Evolutionary conservation across 2,797 vertebrate species (phyloP).

Genomic region (Tinamus major): DNA sequence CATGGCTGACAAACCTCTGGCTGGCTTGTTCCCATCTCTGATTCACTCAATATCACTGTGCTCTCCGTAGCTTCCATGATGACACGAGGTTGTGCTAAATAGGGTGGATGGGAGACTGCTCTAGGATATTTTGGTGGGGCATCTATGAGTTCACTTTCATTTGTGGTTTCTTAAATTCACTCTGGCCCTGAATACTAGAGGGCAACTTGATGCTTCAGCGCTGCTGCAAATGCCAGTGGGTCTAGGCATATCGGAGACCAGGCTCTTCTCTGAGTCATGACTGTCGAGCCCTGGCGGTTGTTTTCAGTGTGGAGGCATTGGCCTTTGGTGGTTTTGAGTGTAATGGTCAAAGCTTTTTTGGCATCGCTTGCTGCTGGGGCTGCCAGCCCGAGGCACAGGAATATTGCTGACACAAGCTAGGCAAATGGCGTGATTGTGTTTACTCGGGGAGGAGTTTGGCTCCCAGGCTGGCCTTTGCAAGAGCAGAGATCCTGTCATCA

Average conservation of each 20-base stretch:
- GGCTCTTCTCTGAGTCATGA: not conserved
- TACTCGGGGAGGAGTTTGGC: not conserved
- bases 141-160: not conserved
- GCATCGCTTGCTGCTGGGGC: not conserved
- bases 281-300: not conserved
- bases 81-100: not conserved
- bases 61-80: fast-evolving
- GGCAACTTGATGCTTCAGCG: not conserved
- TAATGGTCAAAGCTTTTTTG: constrained; percentile 34
- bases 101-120: not conserved
- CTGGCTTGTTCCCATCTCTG: not conserved
- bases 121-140: not conserved
- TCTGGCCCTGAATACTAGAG: not conserved
- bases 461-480: not conserved
- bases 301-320: not conserved
- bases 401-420: not conserved
- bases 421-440: not conserved
- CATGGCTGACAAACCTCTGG: not conserved
- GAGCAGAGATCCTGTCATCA: not conserved
- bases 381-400: not conserved
- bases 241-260: not conserved
- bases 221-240: not conserved
- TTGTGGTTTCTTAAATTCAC: constrained; percentile 32
- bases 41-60: not conserved
- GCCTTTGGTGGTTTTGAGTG: not conserved